Conservation (phyloP, 2,113 vertebrate genomes). For the Sylvietta virens region DNA sequence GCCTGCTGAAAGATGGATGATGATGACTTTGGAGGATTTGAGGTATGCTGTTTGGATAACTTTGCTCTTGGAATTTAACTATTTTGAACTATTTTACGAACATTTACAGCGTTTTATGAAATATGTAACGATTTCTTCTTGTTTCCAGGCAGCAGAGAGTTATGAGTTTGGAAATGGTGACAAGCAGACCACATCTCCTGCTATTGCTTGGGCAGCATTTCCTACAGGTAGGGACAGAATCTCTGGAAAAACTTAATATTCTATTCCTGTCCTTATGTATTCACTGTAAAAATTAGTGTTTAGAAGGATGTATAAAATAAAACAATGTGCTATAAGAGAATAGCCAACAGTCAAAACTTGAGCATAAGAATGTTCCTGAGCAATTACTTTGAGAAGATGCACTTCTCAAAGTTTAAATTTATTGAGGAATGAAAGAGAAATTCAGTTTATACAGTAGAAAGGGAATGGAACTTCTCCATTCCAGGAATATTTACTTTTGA, state of each 20-base stretch:
- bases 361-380: background rate
- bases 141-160: slow-evolving; percentile 74
- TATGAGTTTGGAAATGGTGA: slow-evolving; percentile 71
- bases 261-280: background rate
- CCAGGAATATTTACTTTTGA: background rate
- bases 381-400: background rate
- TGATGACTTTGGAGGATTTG: slow-evolving; percentile 82
- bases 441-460: background rate
- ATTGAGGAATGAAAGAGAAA: background rate
- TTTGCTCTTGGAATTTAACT: background rate
- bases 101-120: background rate
- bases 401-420: background rate
- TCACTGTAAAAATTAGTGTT: background rate
- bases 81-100: background rate
- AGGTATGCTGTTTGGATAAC: slow-evolving; percentile 65
- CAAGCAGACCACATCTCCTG: slow-evolving; percentile 71
- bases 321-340: background rate
- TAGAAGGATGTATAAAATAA: background rate
- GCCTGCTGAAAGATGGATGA: slow-evolving; percentile 74
- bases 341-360: background rate
- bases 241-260: background rate
- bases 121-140: background rate
- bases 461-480: background rate
- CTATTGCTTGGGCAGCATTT: slow-evolving; percentile 80
- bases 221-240: slow-evolving; percentile 68